phyloP scores from a whole-genome alignment of 2,113 vertebrate species.

The Panthera tigris region DNA sequence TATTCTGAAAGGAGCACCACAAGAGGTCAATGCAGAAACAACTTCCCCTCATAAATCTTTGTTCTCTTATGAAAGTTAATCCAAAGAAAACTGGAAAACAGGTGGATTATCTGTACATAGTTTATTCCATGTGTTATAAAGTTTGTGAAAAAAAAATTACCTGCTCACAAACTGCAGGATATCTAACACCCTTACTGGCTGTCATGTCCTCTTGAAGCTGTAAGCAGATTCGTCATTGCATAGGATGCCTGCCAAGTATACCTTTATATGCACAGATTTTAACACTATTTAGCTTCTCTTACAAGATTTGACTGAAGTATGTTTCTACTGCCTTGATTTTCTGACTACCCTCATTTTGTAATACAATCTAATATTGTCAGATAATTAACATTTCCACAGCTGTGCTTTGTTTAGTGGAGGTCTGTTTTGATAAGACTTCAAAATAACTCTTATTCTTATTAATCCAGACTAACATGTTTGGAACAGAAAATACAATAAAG shows the following conservation, averaged over 20 bases:
- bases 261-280: not conserved
- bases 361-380: not conserved
- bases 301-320: not conserved
- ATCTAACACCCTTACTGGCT: not conserved
- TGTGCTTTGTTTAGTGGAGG: not conserved
- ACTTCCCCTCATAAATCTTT: constrained; percentile 5
- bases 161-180: not conserved
- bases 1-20: constrained; percentile 12
- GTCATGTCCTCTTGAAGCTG: not conserved
- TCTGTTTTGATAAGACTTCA: not conserved
- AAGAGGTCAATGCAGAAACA: constrained; percentile 20
- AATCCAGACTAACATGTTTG: not conserved
- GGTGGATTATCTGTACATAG: not conserved
- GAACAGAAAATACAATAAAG: not conserved
- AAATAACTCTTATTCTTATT: constrained; percentile 2
- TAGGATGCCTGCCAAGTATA: not conserved
- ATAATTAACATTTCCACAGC: not conserved
- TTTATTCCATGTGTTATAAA: not conserved
- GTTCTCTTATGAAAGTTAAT: constrained; percentile 40
- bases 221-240: not conserved
- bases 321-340: not conserved
- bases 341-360: not conserved
- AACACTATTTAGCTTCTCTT: not conserved
- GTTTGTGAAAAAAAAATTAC: not conserved
- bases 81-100: constrained; percentile 15